A percentile compares a stretch with the other conserved stretches of the same genome.
Evolutionary conservation across 2,888 invertebrate species (phyloP).

Genomic region (Conomelus anceps): DNA sequence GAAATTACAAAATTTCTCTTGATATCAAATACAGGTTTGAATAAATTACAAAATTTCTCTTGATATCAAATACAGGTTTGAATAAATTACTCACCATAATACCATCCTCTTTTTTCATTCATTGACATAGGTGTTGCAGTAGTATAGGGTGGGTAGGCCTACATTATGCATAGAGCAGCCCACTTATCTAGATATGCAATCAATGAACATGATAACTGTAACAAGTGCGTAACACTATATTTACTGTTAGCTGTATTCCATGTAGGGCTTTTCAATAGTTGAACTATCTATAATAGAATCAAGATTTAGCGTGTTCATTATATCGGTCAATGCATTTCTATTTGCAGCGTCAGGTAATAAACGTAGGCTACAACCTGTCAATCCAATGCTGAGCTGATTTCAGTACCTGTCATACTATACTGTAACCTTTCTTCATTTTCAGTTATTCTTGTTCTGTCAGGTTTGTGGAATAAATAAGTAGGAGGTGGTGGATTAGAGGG

Average conservation of each 20-base stretch:
- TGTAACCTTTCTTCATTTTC: not conserved
- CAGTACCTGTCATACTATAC: not conserved
- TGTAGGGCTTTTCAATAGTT: not conserved
- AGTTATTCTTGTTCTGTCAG: not conserved
- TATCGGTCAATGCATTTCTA: not conserved
- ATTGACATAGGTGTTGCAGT: not conserved
- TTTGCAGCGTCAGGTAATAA: not conserved
- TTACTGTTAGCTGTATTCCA: not conserved
- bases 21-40: too few relatives aligned
- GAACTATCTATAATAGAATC: not conserved
- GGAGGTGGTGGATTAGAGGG: not conserved
- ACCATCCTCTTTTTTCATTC: too few relatives aligned
- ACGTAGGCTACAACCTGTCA: not conserved
- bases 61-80: too few relatives aligned
- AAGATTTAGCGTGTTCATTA: not conserved
- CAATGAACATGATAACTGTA: not conserved
- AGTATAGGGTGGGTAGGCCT: too few relatives aligned
- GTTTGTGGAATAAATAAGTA: not conserved
- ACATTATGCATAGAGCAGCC: too few relatives aligned
- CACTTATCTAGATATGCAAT: not conserved
- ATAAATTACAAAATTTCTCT: too few relatives aligned
- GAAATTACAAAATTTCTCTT: too few relatives aligned
- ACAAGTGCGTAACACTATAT: not conserved
- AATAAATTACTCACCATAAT: too few relatives aligned
- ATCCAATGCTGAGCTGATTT: not conserved